Percentiles rank a stretch among this genome's conserved stretches.
These are phyloP conservation scores for Junco hyemalis DNA, from an alignment of 2,113 vertebrate genomes.

Conservation along the genomic window DNA sequence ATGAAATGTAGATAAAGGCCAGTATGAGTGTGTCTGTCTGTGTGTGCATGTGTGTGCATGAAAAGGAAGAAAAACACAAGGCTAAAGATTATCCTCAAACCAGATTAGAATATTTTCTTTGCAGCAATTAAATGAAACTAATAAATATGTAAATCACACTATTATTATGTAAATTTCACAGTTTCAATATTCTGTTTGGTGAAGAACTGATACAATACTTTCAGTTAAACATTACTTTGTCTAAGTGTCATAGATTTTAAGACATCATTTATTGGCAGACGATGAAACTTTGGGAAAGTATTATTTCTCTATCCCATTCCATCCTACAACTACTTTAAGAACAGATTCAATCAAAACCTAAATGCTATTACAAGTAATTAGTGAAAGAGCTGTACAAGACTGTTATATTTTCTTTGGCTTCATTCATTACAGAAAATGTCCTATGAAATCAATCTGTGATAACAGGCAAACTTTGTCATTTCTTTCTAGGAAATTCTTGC, in stretches of 20 bases:
- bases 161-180: conserved; percentile 21
- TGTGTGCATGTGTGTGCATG: neutral
- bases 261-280: neutral
- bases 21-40: neutral
- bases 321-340: neutral
- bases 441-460: neutral
- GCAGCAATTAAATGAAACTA: neutral
- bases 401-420: neutral
- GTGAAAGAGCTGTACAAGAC: neutral
- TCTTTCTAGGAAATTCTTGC: neutral
- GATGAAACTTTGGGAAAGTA: neutral
- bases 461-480: neutral
- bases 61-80: neutral
- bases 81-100: conserved; percentile 20
- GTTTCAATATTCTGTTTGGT: neutral
- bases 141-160: conserved; percentile 27
- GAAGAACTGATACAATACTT: neutral
- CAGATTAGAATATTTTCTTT: conserved; percentile 16
- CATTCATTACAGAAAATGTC: neutral
- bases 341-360: neutral
- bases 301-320: neutral
- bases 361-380: neutral
- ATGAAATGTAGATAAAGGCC: neutral
- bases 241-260: neutral
- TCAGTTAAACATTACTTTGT: conserved; percentile 4